Conservation (phyloP, 2,113 vertebrate genomes). For the Phylloscopus trochilus region DNA sequence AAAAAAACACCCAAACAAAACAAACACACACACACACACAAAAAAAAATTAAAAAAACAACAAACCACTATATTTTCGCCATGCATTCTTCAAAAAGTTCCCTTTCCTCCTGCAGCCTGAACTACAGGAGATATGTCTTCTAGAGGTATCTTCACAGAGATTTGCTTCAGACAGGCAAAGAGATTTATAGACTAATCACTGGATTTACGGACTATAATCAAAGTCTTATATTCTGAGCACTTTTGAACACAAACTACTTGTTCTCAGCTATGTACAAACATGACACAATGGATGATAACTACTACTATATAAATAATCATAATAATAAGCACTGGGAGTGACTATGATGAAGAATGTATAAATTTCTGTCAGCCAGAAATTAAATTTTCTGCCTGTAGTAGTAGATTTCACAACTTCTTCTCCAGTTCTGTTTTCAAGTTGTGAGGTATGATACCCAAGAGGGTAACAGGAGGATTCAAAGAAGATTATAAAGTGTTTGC, state of each 20-base stretch:
- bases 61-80: background rate
- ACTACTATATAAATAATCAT: background rate
- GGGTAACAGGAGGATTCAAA: background rate
- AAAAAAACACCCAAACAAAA: too few relatives aligned
- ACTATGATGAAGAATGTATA: background rate
- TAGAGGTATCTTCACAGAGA: background rate
- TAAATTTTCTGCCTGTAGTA: background rate
- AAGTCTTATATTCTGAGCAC: background rate
- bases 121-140: background rate
- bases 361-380: background rate
- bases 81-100: background rate
- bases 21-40: too few relatives aligned
- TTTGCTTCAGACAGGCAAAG: background rate
- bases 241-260: background rate
- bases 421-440: background rate
- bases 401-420: background rate
- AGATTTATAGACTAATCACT: background rate
- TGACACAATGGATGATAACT: background rate
- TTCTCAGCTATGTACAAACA: background rate
- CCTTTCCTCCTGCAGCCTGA: background rate
- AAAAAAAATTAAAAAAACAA: too few relatives aligned
- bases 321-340: background rate
- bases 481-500: constrained; percentile 7
- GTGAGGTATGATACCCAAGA: background rate
- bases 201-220: background rate